Conservation (phyloP, 2,113 vertebrate species). For the Desmodus rotundus region DNA sequence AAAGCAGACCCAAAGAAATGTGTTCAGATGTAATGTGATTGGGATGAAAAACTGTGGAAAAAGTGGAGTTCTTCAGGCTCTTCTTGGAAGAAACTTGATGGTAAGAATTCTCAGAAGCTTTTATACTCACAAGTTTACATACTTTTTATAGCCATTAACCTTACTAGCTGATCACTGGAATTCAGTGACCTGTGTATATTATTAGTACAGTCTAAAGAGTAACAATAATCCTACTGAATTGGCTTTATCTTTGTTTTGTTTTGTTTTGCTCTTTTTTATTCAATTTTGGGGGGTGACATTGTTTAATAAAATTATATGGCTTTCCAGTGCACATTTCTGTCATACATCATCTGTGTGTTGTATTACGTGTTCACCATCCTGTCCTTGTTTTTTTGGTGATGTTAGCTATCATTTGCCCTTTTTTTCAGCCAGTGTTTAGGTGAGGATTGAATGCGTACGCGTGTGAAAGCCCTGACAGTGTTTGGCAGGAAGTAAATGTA, state of each 20-base stretch:
- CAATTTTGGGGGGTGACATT: background rate
- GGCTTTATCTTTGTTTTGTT: background rate
- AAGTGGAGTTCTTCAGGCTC: constrained; percentile 93
- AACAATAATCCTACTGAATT: background rate
- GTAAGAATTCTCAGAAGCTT: constrained; percentile 78
- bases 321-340: background rate
- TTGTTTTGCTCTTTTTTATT: background rate
- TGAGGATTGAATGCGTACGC: background rate
- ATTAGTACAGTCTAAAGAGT: background rate
- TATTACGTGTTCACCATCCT: background rate
- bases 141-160: background rate
- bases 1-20: constrained; percentile 97
- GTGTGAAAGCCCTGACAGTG: background rate
- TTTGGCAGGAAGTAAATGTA: background rate
- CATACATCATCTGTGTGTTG: background rate
- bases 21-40: constrained; percentile 95
- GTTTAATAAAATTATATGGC: background rate
- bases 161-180: constrained; percentile 20
- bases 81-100: constrained; percentile 91
- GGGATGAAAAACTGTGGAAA: constrained; percentile 92
- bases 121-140: background rate
- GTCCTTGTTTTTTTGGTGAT: background rate
- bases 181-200: background rate
- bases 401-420: background rate
- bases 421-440: background rate